phyloP scores from a whole-genome alignment of 2,797 vertebrate genomes.

The Merluccius polli region DNA sequence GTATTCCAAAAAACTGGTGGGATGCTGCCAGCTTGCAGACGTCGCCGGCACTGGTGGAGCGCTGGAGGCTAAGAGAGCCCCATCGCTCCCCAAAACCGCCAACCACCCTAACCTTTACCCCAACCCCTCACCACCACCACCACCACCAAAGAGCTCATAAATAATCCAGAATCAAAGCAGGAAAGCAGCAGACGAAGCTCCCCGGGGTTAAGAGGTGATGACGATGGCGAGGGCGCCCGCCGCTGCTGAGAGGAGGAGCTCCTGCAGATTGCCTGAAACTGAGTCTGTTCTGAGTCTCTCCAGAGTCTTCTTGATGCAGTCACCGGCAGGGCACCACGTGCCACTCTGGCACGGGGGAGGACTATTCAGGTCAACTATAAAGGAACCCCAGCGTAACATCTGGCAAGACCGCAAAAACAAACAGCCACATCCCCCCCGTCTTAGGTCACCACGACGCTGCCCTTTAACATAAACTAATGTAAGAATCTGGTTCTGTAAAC shows the following conservation, averaged over 20 bases:
- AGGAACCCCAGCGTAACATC: conserved; percentile 41
- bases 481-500: conserved; percentile 26
- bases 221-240: conserved; percentile 38
- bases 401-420: conserved; percentile 55
- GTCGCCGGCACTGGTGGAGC: conserved; percentile 51
- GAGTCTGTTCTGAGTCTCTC: conserved; percentile 18
- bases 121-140: neutral
- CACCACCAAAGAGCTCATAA: conserved; percentile 53
- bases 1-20: conserved; percentile 53
- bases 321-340: conserved; percentile 35
- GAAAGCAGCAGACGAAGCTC: conserved; percentile 46
- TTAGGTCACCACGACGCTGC: conserved; percentile 33
- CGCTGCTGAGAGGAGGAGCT: conserved; percentile 36
- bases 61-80: conserved; percentile 49
- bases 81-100: conserved; percentile 5
- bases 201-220: conserved; percentile 48
- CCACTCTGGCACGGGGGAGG: conserved; percentile 45
- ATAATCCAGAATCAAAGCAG: conserved; percentile 61
- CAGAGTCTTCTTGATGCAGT: conserved; percentile 17
- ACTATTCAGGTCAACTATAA: conserved; percentile 38
- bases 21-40: conserved; percentile 52
- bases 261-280: conserved; percentile 5
- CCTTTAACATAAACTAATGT: conserved; percentile 28
- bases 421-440: conserved; percentile 8
- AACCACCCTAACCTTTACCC: neutral